Percentiles rank a stretch among this genome's conserved stretches.
Evolutionary conservation across 2,797 vertebrate genomes (phyloP).

Genomic region (Pseudochirops cupreus): DNA sequence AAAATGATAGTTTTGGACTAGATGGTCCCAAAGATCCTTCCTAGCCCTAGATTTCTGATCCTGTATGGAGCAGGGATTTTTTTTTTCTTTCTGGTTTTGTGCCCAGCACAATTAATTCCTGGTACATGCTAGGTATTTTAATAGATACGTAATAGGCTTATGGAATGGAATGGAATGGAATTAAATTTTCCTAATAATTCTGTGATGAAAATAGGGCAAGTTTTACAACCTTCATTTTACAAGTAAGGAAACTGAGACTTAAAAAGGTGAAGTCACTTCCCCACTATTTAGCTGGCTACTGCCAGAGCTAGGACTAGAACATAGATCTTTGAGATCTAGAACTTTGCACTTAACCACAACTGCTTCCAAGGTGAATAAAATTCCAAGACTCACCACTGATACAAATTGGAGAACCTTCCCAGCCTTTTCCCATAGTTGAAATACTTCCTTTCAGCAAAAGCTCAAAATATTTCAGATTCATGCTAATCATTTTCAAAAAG

Average conservation of each 20-base stretch:
- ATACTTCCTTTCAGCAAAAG: background rate
- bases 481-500: conserved; percentile 52
- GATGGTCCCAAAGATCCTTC: background rate
- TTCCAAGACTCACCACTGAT: background rate
- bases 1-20: background rate
- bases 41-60: background rate
- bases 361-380: background rate
- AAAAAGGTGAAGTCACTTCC: background rate
- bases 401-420: background rate
- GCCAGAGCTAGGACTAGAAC: background rate
- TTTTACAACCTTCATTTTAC: background rate
- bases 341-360: background rate
- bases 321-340: background rate
- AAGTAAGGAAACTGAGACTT: conserved; percentile 37
- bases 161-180: background rate
- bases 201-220: background rate
- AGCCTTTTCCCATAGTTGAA: background rate
- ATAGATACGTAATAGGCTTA: background rate
- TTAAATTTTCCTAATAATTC: background rate
- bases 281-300: background rate
- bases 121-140: background rate
- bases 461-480: conserved; percentile 54
- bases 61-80: background rate
- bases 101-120: background rate
- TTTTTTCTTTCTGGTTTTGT: background rate